These are phyloP conservation scores for Nipponacmea schrenckii DNA, from an alignment of 2,888 invertebrate species.

Conservation along the genomic window DNA sequence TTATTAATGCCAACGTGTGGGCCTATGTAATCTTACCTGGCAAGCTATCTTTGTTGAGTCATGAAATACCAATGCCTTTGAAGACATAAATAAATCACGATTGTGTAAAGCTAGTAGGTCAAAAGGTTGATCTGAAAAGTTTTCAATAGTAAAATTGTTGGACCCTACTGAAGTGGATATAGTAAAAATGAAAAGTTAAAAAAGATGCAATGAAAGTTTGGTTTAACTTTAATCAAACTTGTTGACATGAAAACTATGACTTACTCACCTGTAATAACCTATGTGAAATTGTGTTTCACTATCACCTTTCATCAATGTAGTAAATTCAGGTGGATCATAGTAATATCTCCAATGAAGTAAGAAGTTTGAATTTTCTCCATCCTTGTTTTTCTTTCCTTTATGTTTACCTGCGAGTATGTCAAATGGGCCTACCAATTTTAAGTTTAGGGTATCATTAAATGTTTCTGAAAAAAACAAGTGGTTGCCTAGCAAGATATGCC, in stretches of 20 bases:
- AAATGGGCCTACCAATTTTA: constrained; percentile 86
- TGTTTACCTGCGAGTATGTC: constrained; percentile 76
- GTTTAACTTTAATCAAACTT: no score
- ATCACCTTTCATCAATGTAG: constrained; percentile 72
- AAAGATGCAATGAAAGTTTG: no score
- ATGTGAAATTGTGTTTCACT: constrained; percentile 81
- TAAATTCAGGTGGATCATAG: constrained; percentile 95
- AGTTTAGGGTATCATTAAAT: constrained; percentile 74
- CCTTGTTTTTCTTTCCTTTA: constrained; percentile 50
- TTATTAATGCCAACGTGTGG: neutral
- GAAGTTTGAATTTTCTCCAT: constrained; percentile 72
- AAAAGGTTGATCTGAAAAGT: no score
- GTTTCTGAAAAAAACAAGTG: constrained; percentile 71
- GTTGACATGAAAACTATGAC: no score
- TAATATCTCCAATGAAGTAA: constrained; percentile 89
- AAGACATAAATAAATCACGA: no score
- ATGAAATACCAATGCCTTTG: no score
- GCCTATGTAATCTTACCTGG: neutral
- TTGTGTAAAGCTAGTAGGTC: no score
- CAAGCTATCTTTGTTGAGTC: no score
- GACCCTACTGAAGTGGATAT: no score
- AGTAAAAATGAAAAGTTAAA: no score
- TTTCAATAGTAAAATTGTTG: no score
- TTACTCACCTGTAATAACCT: constrained; percentile 81
- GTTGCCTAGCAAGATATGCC: no score